Percentiles rank a stretch among this genome's conserved stretches.
phyloP scores from a whole-genome alignment of 2,888 invertebrate genomes.

The Diadromus collaris region DNA sequence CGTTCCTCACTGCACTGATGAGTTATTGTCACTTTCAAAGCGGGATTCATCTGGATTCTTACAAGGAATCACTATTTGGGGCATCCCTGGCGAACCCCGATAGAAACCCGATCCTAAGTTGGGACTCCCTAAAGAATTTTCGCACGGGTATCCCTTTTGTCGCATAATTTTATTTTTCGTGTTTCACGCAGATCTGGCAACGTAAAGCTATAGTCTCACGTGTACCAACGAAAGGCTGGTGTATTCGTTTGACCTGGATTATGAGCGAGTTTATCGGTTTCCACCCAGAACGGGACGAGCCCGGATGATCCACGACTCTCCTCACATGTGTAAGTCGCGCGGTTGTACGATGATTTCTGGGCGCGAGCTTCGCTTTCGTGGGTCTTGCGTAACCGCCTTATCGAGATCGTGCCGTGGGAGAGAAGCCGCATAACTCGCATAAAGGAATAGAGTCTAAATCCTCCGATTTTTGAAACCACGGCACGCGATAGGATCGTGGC shows the following conservation, averaged over 20 bases:
- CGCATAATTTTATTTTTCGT: conserved; percentile 35
- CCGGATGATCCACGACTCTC: conserved; percentile 18
- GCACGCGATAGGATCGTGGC: background rate
- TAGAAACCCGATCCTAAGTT: too few species aligned
- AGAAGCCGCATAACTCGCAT: background rate
- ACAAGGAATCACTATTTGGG: too few species aligned
- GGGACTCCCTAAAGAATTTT: too few species aligned
- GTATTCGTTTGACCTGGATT: conserved; percentile 40
- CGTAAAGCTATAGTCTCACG: conserved; percentile 1
- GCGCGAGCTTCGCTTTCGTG: conserved; percentile 2
- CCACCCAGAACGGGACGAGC: conserved; percentile 14
- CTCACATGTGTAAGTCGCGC: background rate
- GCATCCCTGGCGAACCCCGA: too few species aligned
- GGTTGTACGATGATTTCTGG: background rate
- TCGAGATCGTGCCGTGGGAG: conserved; percentile 1
- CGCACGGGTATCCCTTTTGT: background rate
- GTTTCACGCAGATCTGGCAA: conserved; percentile 10
- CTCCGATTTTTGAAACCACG: conserved; percentile 1
- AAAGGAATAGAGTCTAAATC: background rate
- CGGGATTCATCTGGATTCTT: too few species aligned
- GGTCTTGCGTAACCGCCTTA: background rate
- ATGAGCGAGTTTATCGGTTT: conserved; percentile 21
- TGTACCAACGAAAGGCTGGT: conserved; percentile 20
- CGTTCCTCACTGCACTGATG: too few species aligned
- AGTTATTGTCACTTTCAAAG: too few species aligned